Conservation (phyloP, 2,113 vertebrate genomes). For the Cnemophilus loriae region DNA sequence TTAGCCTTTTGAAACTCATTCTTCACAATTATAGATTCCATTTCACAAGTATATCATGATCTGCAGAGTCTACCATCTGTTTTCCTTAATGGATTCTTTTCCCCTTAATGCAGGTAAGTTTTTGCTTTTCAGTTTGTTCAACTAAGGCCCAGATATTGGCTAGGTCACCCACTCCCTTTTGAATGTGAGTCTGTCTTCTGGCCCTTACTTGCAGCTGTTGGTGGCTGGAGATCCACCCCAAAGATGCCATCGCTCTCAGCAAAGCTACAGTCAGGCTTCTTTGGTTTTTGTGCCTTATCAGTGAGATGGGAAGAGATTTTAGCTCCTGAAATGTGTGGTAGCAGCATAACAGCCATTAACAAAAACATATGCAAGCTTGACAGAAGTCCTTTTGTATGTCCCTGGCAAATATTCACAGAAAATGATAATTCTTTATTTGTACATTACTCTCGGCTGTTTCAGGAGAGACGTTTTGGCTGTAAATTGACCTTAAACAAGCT, state of each 20-base stretch:
- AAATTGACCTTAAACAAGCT: not conserved
- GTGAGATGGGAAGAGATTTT: not conserved
- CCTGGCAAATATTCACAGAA: conserved; percentile 14
- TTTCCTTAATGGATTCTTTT: not conserved
- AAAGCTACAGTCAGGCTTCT: not conserved
- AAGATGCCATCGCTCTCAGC: not conserved
- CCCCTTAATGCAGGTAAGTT: not conserved
- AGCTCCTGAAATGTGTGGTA: not conserved
- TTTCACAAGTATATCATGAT: not conserved
- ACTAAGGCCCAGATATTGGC: not conserved
- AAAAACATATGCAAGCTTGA: not conserved
- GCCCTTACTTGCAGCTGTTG: not conserved
- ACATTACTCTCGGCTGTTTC: not conserved
- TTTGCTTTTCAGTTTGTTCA: not conserved
- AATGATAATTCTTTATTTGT: not conserved
- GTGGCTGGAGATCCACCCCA: not conserved
- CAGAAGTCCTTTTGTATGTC: not conserved
- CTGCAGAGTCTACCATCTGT: fast-evolving
- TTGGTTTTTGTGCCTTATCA: not conserved
- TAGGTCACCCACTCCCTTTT: not conserved
- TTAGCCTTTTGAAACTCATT: not conserved
- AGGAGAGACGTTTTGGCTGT: not conserved
- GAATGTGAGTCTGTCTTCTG: not conserved
- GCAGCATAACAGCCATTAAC: not conserved
- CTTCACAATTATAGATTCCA: fast-evolving